Base-by-base conservation (phyloP, 2,113 vertebrate species). In the Tamias sibiricus region DNA sequence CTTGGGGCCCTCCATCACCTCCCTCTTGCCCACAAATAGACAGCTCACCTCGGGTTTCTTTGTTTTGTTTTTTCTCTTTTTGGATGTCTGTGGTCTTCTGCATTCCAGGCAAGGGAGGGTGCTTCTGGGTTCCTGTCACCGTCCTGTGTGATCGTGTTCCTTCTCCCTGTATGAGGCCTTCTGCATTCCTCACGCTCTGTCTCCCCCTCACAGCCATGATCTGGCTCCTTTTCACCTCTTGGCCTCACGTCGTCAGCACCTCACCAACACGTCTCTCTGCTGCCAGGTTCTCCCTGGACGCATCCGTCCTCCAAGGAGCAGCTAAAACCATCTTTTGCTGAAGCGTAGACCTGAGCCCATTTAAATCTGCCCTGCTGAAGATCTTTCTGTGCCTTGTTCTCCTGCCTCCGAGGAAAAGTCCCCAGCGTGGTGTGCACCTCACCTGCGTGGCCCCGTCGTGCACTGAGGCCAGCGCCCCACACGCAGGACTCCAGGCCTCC, bases 311-410 rank as follows among this genome's bases (percentile, higher is more conserved):
- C 69, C 35, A 13, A 87, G 49, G 37, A 75, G 68, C 81, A 94
- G 64, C 74, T 68, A 19, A 90, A 75, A 90, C 44, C 83, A 6
- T 75, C 49, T 26, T 62, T 87, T 92, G 64, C 59, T 69, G 32
- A 90, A 95, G 71, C 42, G 40, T 40, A 68, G 91, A 66, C 64
- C 90, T 52, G 44, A 90, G 42, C 54, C 75, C n/a, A 22, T 86
- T 49, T 64, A 76, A 89, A 40, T 72, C 69, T 83, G 44, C 20
- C 9, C 30, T 28, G 42, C 17, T 26, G 19, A 6, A 66, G 26
- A 35, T 26, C 26, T 26, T 59, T 6, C 26, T 40, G 32, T 35
- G 19, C 69, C 44, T 66, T 9, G 22, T 35, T 35, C 6, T 84
- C 54, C 74, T 35, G 28, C 79, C 37, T 35, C 42, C 19, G 11